Evolutionary conservation across 2,113 vertebrate genomes (phyloP), one percentile per base, ranked within the genome.

Genomic region (Bagarius yarrelli): DNA sequence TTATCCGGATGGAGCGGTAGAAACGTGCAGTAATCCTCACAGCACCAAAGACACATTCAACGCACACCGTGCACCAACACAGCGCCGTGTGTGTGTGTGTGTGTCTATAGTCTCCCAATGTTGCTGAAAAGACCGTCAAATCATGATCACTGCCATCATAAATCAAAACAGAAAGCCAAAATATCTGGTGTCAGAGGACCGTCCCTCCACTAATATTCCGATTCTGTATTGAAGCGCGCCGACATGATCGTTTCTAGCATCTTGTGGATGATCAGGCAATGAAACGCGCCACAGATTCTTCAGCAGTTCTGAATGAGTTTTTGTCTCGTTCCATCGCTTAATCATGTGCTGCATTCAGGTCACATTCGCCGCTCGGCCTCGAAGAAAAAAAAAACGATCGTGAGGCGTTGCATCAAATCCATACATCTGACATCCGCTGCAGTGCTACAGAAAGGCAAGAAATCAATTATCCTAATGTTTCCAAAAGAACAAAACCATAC

Each of bases 271-370:
- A 83, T 78, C 85, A 88, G 82, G 86, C 88, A 87, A 88, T 88
- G 89, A 88, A 86, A 27, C 87, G 85, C 87, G 70, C 63, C 88
- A 76, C 79, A 83, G 87, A 83, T 85, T 90, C 89, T 87, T 83
- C 85, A 85, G 82, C 79, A 88, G 86, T 90, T 91, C 86, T 88
- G 81, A 92, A 90, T 90, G 88, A 92, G 87, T 93, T 93, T 89
- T 89, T 87, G 85, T 91, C 91, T 92, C 88, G 88, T 90, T 89
- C 87, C 88, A 89, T 92, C 85, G 87, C 76, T 90, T 90, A 91
- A 88, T 86, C 88, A 88, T 88, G 87, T 85, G 88, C 87, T 88
- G 91, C 89, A 91, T 93, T 91, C 91, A 90, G 88, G 89, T 92
- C 91, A 92, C 92, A 93, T 91, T 91, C 89, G 57, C 86, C 81